A percentile compares a stretch with the other conserved stretches of the same genome.
Conservation (phyloP, 2,888 invertebrate genomes). For the Campopleginae sp. region DNA sequence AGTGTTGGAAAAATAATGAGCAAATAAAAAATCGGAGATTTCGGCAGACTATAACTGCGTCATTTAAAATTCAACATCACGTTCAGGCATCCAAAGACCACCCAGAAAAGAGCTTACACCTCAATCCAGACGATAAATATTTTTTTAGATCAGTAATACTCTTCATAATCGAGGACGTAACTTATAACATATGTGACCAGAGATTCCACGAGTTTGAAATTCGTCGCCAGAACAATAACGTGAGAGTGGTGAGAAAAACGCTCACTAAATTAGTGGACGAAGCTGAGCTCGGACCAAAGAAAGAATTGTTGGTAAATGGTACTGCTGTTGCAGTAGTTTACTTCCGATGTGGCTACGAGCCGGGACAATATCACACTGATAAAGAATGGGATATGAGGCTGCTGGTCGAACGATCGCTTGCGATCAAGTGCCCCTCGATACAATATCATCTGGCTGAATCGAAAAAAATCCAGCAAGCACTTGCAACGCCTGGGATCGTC, state of each 20-base stretch:
- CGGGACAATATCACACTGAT: slow-evolving; percentile 91
- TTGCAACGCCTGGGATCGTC: slow-evolving; percentile 90
- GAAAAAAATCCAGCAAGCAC: slow-evolving; percentile 96
- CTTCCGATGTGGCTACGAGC: slow-evolving; percentile 95
- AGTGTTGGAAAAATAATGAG: background rate
- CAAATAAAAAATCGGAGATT: too few species aligned
- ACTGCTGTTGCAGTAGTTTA: slow-evolving; percentile 94
- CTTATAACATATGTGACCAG: slow-evolving; percentile 98
- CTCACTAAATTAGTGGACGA: slow-evolving; percentile 89
- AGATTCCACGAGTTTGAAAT: slow-evolving; percentile 96
- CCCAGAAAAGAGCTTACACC: background rate
- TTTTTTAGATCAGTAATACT: slow-evolving; percentile 88
- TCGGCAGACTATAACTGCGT: background rate
- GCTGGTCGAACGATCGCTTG: slow-evolving; percentile 92
- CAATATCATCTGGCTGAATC: slow-evolving; percentile 96
- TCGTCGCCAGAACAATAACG: slow-evolving; percentile 88
- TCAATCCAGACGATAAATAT: slow-evolving; percentile 1
- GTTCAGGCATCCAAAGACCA: background rate
- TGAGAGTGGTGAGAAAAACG: slow-evolving; percentile 90
- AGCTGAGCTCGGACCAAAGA: slow-evolving; percentile 87
- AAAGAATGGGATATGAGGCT: slow-evolving; percentile 95
- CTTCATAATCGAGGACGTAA: slow-evolving; percentile 94
- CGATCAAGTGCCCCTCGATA: slow-evolving; percentile 97
- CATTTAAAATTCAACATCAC: background rate
- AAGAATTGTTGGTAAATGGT: slow-evolving; percentile 88